A percentile compares a stretch with the other conserved stretches of the same genome.
Evolutionary conservation across 1,140 invertebrate species (phyloP).

Genomic region (Atta texana): DNA sequence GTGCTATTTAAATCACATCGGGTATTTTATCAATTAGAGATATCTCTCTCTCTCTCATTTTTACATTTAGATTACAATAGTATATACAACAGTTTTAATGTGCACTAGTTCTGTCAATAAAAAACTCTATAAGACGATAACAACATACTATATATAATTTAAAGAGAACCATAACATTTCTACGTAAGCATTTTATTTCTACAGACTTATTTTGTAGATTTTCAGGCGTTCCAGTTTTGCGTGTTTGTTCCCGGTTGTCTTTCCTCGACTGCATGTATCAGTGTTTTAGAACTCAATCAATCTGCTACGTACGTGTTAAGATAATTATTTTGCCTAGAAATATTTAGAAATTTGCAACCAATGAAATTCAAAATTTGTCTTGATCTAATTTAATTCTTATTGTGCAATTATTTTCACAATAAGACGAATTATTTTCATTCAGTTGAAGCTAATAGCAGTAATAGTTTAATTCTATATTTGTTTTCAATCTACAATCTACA

Average conservation of each 20-base stretch:
- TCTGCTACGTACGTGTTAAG: slow-evolving; percentile 71
- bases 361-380: background rate
- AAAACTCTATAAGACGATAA: too few relatives aligned
- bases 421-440: background rate
- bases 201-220: slow-evolving; percentile 69
- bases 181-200: background rate
- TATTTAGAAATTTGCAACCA: background rate
- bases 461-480: background rate
- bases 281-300: slow-evolving; percentile 76
- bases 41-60: too few relatives aligned
- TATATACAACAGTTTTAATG: too few relatives aligned
- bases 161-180: background rate
- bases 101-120: too few relatives aligned
- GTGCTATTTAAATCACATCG: too few relatives aligned
- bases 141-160: background rate
- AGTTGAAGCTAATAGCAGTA: background rate
- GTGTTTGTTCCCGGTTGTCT: slow-evolving; percentile 76
- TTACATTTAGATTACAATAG: too few relatives aligned
- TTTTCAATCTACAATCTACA: background rate
- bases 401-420: too few relatives aligned
- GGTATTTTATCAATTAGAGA: too few relatives aligned
- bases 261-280: slow-evolving; percentile 79
- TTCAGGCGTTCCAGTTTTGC: slow-evolving; percentile 77
- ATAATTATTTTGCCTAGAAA: background rate
- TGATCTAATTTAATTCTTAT: background rate